Conservation (phyloP, 2,888 invertebrate species). For the Diachrysia chrysitis region DNA sequence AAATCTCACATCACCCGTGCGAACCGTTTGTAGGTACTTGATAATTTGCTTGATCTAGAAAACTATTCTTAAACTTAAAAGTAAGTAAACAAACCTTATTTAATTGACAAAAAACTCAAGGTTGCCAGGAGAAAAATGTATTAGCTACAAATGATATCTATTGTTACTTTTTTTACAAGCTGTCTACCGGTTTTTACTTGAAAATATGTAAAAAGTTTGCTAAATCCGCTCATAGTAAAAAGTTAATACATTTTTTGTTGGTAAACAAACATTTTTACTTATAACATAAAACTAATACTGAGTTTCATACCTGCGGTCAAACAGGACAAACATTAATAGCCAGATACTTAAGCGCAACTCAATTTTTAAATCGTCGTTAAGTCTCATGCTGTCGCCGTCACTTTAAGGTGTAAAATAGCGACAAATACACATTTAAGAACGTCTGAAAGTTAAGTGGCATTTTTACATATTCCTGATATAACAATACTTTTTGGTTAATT, state of each 20-base stretch:
- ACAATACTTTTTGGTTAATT: no score
- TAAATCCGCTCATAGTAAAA: slow-evolving; percentile 19
- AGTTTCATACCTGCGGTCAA: neutral
- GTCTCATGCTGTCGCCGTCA: no score
- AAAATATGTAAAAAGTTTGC: slow-evolving; percentile 8
- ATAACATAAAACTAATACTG: neutral
- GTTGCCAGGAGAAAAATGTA: slow-evolving; percentile 9
- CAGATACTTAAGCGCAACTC: no score
- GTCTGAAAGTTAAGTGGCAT: no score
- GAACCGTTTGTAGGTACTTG: no score
- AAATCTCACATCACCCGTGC: no score
- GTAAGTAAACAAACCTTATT: neutral
- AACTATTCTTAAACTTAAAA: neutral
- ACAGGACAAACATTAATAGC: neutral
- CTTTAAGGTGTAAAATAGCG: no score
- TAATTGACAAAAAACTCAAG: slow-evolving; percentile 23
- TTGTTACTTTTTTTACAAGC: slow-evolving; percentile 31
- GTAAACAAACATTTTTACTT: slow-evolving; percentile 3
- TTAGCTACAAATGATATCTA: slow-evolving; percentile 6
- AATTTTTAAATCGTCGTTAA: no score
- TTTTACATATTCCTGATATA: no score
- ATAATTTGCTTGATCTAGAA: neutral
- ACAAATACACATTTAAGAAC: no score
- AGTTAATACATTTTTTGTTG: slow-evolving; percentile 28
- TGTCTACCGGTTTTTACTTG: slow-evolving; percentile 27